Evolutionary conservation across 2,888 invertebrate species (phyloP).

Genomic region (Stramonita haemastoma): DNA sequence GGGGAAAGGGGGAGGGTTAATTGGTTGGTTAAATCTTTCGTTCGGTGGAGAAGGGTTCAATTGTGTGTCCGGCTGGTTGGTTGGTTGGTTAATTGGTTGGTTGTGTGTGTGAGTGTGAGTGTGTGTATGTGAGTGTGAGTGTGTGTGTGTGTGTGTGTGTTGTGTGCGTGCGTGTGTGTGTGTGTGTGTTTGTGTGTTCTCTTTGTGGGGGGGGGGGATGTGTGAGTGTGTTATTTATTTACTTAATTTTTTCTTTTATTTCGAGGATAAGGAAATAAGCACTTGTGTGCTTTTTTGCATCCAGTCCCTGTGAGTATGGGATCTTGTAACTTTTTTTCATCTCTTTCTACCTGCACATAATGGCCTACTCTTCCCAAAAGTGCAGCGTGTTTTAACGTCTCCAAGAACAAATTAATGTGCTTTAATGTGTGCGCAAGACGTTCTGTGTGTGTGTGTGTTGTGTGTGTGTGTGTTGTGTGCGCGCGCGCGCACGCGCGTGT

Average conservation of each 20-base stretch:
- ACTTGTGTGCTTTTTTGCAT: no score
- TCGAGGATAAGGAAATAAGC: background rate
- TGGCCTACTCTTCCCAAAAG: no score
- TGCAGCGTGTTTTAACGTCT: no score
- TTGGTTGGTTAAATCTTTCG: no score
- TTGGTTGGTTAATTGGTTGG: no score
- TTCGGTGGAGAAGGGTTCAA: no score
- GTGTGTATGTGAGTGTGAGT: background rate
- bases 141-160: background rate
- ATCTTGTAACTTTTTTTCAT: no score
- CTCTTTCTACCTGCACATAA: no score
- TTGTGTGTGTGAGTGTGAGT: background rate
- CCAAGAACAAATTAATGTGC: no score
- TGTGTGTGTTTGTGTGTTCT: background rate
- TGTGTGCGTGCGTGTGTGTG: background rate
- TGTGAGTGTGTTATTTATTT: background rate
- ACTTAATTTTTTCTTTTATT: background rate
- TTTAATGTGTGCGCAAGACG: background rate
- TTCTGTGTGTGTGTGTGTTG: background rate
- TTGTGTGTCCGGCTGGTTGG: no score
- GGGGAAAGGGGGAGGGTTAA: no score
- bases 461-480: background rate
- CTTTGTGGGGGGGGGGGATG: background rate
- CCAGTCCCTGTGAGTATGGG: no score
- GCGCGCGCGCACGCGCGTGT: background rate